A percentile compares a stretch with the other conserved stretches of the same genome.
phyloP scores from a whole-genome alignment of 2,113 vertebrate species.

The Sphaerodactylus townsendi region DNA sequence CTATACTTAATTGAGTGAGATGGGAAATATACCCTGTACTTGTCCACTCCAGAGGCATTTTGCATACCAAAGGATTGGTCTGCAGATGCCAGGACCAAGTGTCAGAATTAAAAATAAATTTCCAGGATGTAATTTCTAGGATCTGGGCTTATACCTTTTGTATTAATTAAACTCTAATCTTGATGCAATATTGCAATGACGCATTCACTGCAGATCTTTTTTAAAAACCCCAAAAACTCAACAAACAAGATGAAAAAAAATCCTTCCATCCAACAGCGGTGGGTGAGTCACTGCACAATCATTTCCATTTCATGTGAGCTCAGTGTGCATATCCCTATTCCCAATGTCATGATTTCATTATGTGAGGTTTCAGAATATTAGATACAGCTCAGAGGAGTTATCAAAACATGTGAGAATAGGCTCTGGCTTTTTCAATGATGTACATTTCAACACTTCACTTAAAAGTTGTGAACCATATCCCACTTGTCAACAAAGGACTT shows the following conservation, averaged over 20 bases:
- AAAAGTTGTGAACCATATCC: not conserved
- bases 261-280: not conserved
- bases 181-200: not conserved
- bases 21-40: not conserved
- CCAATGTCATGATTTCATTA: not conserved
- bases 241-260: not conserved
- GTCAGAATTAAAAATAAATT: not conserved
- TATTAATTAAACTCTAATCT: not conserved
- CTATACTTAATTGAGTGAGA: not conserved
- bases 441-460: not conserved
- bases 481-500: not conserved
- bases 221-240: not conserved
- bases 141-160: not conserved
- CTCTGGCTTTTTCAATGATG: not conserved
- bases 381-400: not conserved
- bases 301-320: not conserved
- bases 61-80: not conserved
- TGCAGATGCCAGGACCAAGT: not conserved
- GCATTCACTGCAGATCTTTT: not conserved
- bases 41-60: not conserved
- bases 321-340: not conserved
- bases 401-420: not conserved
- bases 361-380: not conserved
- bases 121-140: not conserved
- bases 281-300: accelerated